phyloP scores from a whole-genome alignment of 2,797 vertebrate species.

The Kryptolebias ocellatus region DNA sequence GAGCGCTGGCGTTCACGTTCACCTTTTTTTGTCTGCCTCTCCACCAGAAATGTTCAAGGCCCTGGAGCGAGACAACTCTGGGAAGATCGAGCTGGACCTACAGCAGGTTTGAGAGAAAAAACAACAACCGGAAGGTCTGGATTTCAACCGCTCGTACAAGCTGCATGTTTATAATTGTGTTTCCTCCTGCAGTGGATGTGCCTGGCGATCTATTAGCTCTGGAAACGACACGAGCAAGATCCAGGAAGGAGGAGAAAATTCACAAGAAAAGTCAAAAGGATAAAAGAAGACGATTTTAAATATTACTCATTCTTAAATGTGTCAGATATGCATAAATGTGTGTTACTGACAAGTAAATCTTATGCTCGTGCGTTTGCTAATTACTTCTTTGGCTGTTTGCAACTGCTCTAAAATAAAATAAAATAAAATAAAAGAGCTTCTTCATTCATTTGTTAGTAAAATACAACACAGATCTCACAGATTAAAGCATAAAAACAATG shows the following conservation, averaged over 20 bases:
- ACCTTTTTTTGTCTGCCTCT: slow-evolving; percentile 9
- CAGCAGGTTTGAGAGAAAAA: slow-evolving; percentile 69
- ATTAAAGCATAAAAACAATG: not conserved
- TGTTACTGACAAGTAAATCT: not conserved
- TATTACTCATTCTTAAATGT: not conserved
- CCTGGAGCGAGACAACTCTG: slow-evolving; percentile 66
- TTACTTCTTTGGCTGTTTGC: not conserved
- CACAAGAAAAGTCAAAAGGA: too few relatives aligned
- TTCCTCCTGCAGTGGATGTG: slow-evolving; percentile 72
- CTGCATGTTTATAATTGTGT: not conserved
- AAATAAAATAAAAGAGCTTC: slow-evolving; percentile 14
- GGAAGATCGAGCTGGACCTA: slow-evolving; percentile 81
- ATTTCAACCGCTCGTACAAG: not conserved
- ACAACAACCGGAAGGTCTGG: not conserved
- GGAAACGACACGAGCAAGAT: slow-evolving; percentile 7
- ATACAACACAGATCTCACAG: not conserved
- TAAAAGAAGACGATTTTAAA: not conserved
- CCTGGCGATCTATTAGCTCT: slow-evolving; percentile 66
- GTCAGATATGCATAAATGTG: not conserved
- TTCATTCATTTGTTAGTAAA: not conserved
- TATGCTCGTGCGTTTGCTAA: not conserved
- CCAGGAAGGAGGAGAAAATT: not conserved
- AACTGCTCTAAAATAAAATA: not conserved
- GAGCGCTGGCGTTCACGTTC: not conserved
- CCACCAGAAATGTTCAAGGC: slow-evolving; percentile 79